phyloP scores from a whole-genome alignment of 2,797 vertebrate genomes.

The Rhodeus uyekii region DNA sequence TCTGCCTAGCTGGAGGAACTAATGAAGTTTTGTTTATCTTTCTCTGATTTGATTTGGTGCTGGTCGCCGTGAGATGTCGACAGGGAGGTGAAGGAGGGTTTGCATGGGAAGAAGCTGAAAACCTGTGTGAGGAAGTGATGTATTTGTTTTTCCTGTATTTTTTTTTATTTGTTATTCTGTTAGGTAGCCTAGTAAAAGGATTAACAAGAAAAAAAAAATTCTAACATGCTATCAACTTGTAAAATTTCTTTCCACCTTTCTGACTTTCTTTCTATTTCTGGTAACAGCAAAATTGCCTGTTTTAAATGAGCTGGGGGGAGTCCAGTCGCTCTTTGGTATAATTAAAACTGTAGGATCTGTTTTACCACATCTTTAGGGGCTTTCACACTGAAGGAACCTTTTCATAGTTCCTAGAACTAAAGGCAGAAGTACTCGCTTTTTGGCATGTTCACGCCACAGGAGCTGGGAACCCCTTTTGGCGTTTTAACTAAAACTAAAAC shows the following conservation, averaged over 20 bases:
- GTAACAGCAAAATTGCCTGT: slow-evolving; percentile 8
- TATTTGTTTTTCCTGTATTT: not conserved
- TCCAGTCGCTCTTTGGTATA: not conserved
- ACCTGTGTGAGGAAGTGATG: not conserved
- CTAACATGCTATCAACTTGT: slow-evolving; percentile 3
- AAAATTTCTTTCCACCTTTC: not conserved
- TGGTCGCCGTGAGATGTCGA: slow-evolving; percentile 14
- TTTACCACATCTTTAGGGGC: not conserved
- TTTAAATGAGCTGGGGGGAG: slow-evolving; percentile 11
- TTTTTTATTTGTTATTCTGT: not conserved
- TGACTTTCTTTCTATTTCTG: slow-evolving; percentile 13
- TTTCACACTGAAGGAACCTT: too few species aligned
- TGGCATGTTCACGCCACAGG: too few species aligned
- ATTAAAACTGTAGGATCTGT: slow-evolving; percentile 21
- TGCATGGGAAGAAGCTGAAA: slow-evolving; percentile 2
- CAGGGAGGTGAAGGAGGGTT: not conserved
- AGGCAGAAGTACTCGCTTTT: too few species aligned
- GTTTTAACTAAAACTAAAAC: too few species aligned
- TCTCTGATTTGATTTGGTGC: slow-evolving; percentile 54
- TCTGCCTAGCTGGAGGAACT: slow-evolving; percentile 55
- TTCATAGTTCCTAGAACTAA: not conserved
- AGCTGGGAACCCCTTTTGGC: too few species aligned
- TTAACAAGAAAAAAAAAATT: slow-evolving; percentile 22
- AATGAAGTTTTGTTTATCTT: slow-evolving; percentile 61
- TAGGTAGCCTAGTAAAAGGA: not conserved